Evolutionary conservation across 1,140 invertebrate genomes (phyloP).

Genomic region (Parasteatoda tepidariorum): DNA sequence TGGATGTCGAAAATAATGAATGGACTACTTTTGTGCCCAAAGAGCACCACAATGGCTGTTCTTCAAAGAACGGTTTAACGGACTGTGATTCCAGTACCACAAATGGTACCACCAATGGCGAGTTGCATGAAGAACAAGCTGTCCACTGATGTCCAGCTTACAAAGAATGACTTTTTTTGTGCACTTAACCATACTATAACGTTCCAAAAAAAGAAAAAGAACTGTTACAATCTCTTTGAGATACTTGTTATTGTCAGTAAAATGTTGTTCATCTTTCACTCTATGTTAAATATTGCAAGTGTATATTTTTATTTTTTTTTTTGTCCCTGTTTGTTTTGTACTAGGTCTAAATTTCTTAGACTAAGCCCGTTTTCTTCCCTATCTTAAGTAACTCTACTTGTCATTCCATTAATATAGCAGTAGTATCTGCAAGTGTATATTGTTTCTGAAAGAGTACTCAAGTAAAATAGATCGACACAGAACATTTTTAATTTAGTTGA

Average conservation of each 20-base stretch:
- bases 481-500: no score
- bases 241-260: not conserved
- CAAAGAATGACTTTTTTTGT: not conserved
- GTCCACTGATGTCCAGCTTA: constrained; percentile 20
- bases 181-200: constrained; percentile 11
- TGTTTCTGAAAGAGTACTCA: no score
- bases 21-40: constrained; percentile 76
- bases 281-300: not conserved
- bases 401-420: not conserved
- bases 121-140: not conserved
- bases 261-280: not conserved
- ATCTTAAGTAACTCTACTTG: not conserved
- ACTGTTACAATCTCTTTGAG: constrained; percentile 19
- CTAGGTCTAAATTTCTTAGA: not conserved
- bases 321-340: not conserved
- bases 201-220: constrained; percentile 17
- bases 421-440: not conserved
- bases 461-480: no score
- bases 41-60: constrained; percentile 9
- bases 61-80: constrained; percentile 22
- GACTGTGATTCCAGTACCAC: constrained; percentile 28
- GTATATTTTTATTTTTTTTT: no score
- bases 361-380: not conserved
- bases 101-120: constrained; percentile 18
- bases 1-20: constrained; percentile 77